phyloP scores from a whole-genome alignment of 1,140 invertebrate genomes.

The Halotydeus destructor region DNA sequence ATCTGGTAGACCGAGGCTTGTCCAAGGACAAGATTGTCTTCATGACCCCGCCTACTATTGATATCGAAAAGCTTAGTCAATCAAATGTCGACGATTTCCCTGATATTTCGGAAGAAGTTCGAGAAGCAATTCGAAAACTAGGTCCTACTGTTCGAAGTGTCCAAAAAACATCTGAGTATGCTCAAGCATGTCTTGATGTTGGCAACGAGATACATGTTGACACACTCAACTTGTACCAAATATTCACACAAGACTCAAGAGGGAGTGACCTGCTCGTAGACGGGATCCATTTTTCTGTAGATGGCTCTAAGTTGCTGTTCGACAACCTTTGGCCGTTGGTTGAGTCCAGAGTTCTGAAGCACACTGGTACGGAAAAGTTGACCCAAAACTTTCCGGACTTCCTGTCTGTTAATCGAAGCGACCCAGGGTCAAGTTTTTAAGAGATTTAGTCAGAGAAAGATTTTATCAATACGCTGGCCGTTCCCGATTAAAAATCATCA shows the following conservation, averaged over 20 bases:
- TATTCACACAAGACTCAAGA: conserved; percentile 19
- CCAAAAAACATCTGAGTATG: conserved; percentile 18
- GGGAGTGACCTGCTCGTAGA: conserved; percentile 13
- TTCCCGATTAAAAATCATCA: no score
- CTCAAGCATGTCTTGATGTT: conserved; percentile 15
- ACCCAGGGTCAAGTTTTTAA: no score
- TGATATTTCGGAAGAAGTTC: conserved; percentile 16
- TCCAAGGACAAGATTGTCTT: conserved; percentile 22
- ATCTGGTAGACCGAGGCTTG: conserved; percentile 22
- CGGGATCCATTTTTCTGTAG: conserved; percentile 16
- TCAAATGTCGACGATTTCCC: conserved; percentile 21
- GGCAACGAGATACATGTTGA: conserved; percentile 17
- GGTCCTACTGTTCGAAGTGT: conserved; percentile 2
- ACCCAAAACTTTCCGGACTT: no score
- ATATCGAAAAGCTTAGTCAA: no score
- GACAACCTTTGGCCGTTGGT: conserved; percentile 9
- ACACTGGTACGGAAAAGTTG: no score
- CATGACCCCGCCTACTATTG: conserved; percentile 23
- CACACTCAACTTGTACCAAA: conserved; percentile 19
- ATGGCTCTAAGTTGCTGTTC: conserved; percentile 12
- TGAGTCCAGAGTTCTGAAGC: no score
- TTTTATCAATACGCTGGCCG: no score
- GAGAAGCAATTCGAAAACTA: conserved; percentile 4
- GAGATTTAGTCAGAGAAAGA: no score
- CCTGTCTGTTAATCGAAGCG: no score